phyloP scores from a whole-genome alignment of 2,888 invertebrate genomes.

The Cryptophagus acutangulus region DNA sequence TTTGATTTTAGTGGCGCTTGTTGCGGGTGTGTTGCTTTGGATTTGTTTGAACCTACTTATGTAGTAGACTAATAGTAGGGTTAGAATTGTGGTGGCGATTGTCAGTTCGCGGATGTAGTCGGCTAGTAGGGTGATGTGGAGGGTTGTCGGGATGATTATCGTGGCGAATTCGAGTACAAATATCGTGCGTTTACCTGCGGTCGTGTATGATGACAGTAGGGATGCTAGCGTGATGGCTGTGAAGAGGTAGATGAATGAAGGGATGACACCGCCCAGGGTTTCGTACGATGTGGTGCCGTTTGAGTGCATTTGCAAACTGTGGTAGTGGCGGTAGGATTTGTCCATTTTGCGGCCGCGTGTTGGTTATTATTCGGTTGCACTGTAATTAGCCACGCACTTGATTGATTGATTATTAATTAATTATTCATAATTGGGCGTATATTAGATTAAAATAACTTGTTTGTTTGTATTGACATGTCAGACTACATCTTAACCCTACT shows the following conservation, averaged over 20 bases:
- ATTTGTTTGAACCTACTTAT: constrained; percentile 2
- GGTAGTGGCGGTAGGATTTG: too few relatives aligned
- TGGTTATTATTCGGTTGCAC: too few relatives aligned
- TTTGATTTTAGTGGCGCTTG: constrained; percentile 10
- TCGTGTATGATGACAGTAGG: constrained; percentile 21
- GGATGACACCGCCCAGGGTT: constrained; percentile 44
- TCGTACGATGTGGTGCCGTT: constrained; percentile 53
- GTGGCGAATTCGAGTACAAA: constrained; percentile 54
- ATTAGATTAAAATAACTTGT: too few relatives aligned
- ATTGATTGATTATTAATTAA: too few relatives aligned
- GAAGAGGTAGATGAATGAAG: constrained; percentile 38
- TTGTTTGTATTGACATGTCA: too few relatives aligned
- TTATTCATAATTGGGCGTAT: too few relatives aligned
- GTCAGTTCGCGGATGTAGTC: constrained; percentile 38
- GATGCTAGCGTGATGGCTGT: constrained; percentile 35
- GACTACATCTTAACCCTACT: too few relatives aligned
- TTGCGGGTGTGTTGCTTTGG: background rate
- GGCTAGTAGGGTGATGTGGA: constrained; percentile 54
- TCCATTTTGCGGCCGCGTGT: too few relatives aligned
- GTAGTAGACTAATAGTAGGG: constrained; percentile 14
- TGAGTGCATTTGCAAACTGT: too few relatives aligned
- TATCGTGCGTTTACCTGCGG: background rate
- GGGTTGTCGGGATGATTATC: constrained; percentile 54
- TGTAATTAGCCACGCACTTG: too few relatives aligned
- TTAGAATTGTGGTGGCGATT: constrained; percentile 21